Evolutionary conservation across 2,797 vertebrate species (phyloP).

Genomic region (Onychomys leucogaster): DNA sequence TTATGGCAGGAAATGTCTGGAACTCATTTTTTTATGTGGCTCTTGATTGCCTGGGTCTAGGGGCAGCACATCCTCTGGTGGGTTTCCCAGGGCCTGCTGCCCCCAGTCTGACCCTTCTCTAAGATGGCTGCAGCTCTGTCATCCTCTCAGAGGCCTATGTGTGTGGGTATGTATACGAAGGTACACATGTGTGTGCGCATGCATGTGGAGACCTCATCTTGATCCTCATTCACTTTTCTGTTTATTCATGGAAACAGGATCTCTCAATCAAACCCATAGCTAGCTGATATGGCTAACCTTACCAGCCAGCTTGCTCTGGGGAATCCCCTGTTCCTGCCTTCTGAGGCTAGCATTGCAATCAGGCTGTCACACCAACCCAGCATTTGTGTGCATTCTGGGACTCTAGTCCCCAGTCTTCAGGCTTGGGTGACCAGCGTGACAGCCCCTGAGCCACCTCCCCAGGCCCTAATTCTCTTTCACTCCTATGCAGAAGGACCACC

Average conservation of each 20-base stretch:
- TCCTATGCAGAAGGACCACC: conserved; percentile 74
- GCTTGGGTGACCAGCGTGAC: neutral
- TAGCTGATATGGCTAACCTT: neutral
- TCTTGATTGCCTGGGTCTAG: too few species aligned
- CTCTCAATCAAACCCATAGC: neutral
- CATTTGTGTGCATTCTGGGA: neutral
- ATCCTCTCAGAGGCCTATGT: too few species aligned
- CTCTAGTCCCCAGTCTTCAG: neutral
- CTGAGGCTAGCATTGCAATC: neutral
- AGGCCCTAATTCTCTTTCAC: rapidly evolving
- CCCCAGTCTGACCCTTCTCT: too few species aligned
- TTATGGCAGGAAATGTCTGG: too few species aligned
- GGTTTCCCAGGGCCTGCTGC: too few species aligned
- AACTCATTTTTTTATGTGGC: too few species aligned
- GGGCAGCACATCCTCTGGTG: too few species aligned
- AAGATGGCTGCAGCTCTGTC: too few species aligned
- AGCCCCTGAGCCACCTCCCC: neutral
- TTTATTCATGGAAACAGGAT: neutral
- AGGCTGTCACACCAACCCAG: neutral
- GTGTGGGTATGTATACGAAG: neutral
- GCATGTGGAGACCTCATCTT: neutral
- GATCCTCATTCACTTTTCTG: neutral
- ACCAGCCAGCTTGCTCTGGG: neutral
- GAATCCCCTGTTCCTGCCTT: neutral
- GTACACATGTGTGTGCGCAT: neutral